A percentile compares a stretch with the other conserved stretches of the same genome.
Conservation (phyloP, 1,140 invertebrate genomes). For the Drosophila gunungcola region DNA sequence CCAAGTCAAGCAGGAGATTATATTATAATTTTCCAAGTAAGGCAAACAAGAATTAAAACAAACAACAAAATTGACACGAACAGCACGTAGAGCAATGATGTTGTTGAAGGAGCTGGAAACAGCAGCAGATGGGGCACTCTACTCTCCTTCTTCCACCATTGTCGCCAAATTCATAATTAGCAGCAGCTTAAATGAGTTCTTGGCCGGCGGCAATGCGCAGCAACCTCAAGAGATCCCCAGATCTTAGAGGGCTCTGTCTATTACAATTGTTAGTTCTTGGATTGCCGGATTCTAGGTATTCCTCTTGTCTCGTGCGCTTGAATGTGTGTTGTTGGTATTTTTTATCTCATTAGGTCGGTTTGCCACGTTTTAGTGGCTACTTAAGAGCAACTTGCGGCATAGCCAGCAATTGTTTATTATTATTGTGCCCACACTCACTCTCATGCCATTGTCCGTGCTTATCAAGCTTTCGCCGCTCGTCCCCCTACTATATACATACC, state of each 20-base stretch:
- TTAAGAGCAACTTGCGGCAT: conserved; percentile 58
- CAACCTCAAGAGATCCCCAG: conserved; percentile 32
- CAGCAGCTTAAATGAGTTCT: conserved; percentile 53
- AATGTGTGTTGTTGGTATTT: conserved; percentile 8
- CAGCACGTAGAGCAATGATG: conserved; percentile 69
- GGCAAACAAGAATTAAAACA: conserved; percentile 69
- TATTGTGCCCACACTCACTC: conserved; percentile 37
- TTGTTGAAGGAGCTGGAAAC: conserved; percentile 50
- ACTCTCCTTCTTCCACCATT: conserved; percentile 37
- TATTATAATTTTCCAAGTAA: conserved; percentile 82
- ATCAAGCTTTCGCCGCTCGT: conserved; percentile 25
- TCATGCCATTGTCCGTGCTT: conserved; percentile 62
- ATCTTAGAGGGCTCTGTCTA: conserved; percentile 32
- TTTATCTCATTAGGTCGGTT: conserved; percentile 62
- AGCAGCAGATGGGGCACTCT: conserved; percentile 20
- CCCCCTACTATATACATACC: conserved; percentile 4
- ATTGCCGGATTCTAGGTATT: conserved; percentile 45
- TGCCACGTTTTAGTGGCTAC: conserved; percentile 63
- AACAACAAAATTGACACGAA: conserved; percentile 81
- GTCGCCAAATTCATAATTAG: conserved; percentile 80
- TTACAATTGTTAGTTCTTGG: conserved; percentile 57
- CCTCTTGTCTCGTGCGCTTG: conserved; percentile 25
- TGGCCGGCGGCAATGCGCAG: conserved; percentile 58
- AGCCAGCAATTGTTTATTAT: conserved; percentile 63
- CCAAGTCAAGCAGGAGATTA: conserved; percentile 54